Evolutionary conservation across 2,888 invertebrate genomes (phyloP).

Genomic region (Nasonia oneida): DNA sequence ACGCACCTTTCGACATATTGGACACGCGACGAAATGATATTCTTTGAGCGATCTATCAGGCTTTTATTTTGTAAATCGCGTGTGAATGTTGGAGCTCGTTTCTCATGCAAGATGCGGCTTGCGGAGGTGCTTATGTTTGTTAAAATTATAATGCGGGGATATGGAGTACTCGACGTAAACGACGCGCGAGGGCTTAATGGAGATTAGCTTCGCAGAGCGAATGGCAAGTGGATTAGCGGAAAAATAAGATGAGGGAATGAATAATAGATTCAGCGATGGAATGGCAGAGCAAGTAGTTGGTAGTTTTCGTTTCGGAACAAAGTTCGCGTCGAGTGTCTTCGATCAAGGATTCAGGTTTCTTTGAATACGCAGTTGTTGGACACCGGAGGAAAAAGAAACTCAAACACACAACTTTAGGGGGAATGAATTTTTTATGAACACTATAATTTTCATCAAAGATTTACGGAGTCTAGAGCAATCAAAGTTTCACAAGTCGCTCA

Average conservation of each 20-base stretch:
- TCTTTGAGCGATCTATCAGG: neutral
- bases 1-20: slow-evolving; percentile 1
- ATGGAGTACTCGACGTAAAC: neutral
- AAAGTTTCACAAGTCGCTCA: neutral
- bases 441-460: no score
- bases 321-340: neutral
- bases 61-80: neutral
- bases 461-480: neutral
- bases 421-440: no score
- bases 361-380: no score
- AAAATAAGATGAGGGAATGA: neutral
- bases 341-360: no score
- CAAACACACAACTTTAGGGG: no score
- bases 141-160: neutral
- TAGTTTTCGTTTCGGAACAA: no score
- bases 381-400: no score
- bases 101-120: neutral
- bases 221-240: neutral
- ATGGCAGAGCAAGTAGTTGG: no score
- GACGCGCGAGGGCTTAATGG: neutral
- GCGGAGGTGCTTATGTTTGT: neutral
- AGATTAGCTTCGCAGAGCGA: neutral
- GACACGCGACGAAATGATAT: neutral
- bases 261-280: neutral
- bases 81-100: neutral